Evolutionary conservation across 1,140 invertebrate genomes (phyloP).

Genomic region (Scaptomyza hsui): DNA sequence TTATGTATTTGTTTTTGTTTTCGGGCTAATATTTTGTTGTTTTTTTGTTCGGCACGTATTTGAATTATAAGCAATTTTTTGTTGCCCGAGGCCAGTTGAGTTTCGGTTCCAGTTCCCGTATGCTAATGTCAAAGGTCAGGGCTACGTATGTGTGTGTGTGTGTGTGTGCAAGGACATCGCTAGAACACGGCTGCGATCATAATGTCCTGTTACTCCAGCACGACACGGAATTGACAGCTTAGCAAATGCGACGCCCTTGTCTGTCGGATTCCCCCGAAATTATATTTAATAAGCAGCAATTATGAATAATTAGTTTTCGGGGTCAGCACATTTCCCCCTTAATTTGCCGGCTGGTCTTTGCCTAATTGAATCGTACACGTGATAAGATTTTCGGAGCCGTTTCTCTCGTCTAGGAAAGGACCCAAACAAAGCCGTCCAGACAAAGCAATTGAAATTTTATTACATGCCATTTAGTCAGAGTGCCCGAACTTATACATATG

Average conservation of each 20-base stretch:
- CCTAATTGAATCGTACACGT: conserved; percentile 44
- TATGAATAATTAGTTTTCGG: conserved; percentile 48
- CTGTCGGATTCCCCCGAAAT: conserved; percentile 37
- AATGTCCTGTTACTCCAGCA: conserved; percentile 16
- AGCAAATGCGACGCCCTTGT: conserved; percentile 32
- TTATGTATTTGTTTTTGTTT: conserved; percentile 22
- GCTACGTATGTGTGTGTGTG: conserved; percentile 20
- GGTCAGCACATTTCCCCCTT: neutral
- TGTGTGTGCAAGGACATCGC: conserved; percentile 52
- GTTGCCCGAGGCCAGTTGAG: conserved; percentile 58
- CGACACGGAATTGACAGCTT: conserved; percentile 56
- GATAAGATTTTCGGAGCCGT: conserved; percentile 20
- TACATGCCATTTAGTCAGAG: conserved; percentile 74
- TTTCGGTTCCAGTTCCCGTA: conserved; percentile 34
- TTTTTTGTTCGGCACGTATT: conserved; percentile 54
- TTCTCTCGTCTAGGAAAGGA: conserved; percentile 36
- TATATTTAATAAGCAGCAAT: conserved; percentile 73
- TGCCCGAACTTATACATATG: conserved; percentile 28
- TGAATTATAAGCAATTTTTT: conserved; percentile 81
- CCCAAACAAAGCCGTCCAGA: conserved; percentile 52
- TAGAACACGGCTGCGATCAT: conserved; percentile 26
- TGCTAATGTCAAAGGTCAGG: conserved; percentile 76
- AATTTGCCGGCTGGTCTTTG: conserved; percentile 10
- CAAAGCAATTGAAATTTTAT: conserved; percentile 78
- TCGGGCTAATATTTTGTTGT: conserved; percentile 40